A percentile compares a stretch with the other conserved stretches of the same genome.
Conservation (phyloP, 2,113 vertebrate species). For the Lepisosteus osseus region DNA sequence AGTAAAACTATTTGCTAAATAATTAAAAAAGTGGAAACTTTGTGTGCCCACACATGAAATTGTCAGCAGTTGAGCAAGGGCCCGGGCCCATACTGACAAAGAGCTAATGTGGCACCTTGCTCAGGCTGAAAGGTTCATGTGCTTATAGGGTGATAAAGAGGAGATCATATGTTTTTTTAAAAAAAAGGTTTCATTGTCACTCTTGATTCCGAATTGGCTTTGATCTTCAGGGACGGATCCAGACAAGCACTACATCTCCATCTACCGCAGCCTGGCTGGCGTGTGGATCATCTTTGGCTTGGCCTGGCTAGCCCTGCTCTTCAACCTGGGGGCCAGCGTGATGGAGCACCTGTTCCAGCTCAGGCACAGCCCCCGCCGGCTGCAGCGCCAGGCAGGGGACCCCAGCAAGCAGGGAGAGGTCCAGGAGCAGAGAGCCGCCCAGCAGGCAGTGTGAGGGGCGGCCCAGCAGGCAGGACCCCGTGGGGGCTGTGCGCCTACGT, state of each 20-base stretch:
- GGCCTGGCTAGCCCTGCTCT: slow-evolving; percentile 61
- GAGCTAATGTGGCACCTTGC: too few species aligned
- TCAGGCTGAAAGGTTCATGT: too few species aligned
- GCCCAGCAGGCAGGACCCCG: background rate
- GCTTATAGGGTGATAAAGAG: too few species aligned
- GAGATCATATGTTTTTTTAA: too few species aligned
- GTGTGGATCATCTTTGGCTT: slow-evolving; percentile 65
- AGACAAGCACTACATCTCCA: slow-evolving; percentile 58
- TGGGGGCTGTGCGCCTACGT: background rate
- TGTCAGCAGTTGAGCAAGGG: too few species aligned
- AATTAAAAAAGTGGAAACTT: too few species aligned
- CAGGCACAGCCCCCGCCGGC: slow-evolving; percentile 45
- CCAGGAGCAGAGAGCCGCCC: slow-evolving; percentile 44
- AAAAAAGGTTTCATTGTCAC: too few species aligned
- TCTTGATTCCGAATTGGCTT: too few species aligned
- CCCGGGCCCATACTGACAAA: background rate
- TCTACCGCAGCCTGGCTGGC: slow-evolving; percentile 65
- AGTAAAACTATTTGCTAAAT: too few species aligned
- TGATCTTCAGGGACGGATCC: slow-evolving; percentile 53
- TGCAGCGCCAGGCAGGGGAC: slow-evolving; percentile 42
- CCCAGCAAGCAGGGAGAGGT: slow-evolving; percentile 60
- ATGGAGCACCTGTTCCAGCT: slow-evolving; percentile 64
- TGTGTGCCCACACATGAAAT: too few species aligned
- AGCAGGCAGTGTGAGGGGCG: slow-evolving; percentile 53
- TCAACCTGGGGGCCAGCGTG: slow-evolving; percentile 64